Evolutionary conservation across 1,140 invertebrate genomes (phyloP).

Genomic region (Rhyzopertha dominica): DNA sequence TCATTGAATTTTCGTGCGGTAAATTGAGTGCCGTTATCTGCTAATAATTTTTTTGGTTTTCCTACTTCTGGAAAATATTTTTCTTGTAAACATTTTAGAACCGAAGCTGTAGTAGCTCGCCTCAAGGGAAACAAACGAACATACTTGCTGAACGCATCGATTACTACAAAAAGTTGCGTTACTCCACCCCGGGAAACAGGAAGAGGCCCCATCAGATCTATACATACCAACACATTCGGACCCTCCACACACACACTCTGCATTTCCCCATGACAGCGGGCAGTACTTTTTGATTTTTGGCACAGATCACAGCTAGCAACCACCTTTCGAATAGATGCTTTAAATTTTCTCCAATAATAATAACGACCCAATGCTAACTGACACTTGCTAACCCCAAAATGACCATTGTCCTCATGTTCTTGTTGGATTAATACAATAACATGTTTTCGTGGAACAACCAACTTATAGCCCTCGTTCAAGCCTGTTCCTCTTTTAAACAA

Average conservation of each 20-base stretch:
- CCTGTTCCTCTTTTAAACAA: too few species aligned
- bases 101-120: not conserved
- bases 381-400: slow-evolving; percentile 5
- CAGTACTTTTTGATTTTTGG: slow-evolving; percentile 6
- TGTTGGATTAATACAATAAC: too few species aligned
- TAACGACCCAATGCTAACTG: slow-evolving; percentile 1
- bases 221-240: slow-evolving; percentile 3
- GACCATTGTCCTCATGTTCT: slow-evolving; percentile 5
- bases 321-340: slow-evolving; percentile 1
- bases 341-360: slow-evolving; percentile 6
- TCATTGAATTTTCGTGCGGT: slow-evolving; percentile 1
- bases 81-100: not conserved
- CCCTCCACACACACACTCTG: not conserved
- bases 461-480: too few species aligned
- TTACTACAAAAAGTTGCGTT: slow-evolving; percentile 1
- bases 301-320: slow-evolving; percentile 12
- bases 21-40: slow-evolving; percentile 12
- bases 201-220: slow-evolving; percentile 2
- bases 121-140: slow-evolving; percentile 5
- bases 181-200: not conserved
- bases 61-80: slow-evolving; percentile 5
- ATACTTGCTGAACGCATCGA: slow-evolving; percentile 8
- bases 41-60: slow-evolving; percentile 5
- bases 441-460: too few species aligned
- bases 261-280: not conserved